These are phyloP conservation scores for Coenobita brevimanus DNA, from an alignment of 1,140 invertebrate genomes.

Conservation along the genomic window DNA sequence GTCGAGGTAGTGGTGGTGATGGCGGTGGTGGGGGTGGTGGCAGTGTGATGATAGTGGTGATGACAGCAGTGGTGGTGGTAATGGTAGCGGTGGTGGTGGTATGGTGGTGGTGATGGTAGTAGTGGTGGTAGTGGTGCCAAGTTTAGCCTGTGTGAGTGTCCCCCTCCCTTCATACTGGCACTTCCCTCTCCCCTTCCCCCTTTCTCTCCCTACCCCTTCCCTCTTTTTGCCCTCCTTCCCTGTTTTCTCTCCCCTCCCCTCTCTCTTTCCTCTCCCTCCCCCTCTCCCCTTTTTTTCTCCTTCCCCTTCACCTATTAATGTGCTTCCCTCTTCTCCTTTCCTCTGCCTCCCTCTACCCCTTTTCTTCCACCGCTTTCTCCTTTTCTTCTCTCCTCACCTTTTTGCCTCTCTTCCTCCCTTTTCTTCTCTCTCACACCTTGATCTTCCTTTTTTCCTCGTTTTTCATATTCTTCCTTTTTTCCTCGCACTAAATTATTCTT, in stretches of 20 bases:
- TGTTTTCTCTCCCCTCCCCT: neutral
- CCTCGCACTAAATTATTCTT: too few relatives aligned
- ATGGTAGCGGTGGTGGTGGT: too few relatives aligned
- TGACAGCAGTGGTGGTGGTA: constrained; percentile 8
- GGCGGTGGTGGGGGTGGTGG: neutral
- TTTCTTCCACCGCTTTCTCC: neutral
- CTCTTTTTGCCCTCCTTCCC: neutral
- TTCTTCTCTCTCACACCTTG: neutral
- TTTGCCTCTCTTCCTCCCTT: neutral
- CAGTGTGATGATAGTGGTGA: neutral
- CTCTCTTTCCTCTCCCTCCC: neutral
- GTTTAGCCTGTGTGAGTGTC: neutral
- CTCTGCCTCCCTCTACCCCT: neutral
- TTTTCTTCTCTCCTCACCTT: neutral
- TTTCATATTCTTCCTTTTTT: neutral
- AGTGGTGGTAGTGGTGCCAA: neutral
- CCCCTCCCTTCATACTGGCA: constrained; percentile 12
- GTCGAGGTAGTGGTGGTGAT: neutral
- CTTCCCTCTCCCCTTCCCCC: neutral
- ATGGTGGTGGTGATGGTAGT: neutral
- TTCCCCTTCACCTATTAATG: neutral
- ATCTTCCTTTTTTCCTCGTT: neutral
- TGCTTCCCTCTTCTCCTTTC: neutral
- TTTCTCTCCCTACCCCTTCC: neutral
- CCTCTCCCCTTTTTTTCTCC: neutral